Percentiles rank a stretch among this genome's conserved stretches.
phyloP scores from a whole-genome alignment of 2,113 vertebrate genomes.

The Charina bottae region DNA sequence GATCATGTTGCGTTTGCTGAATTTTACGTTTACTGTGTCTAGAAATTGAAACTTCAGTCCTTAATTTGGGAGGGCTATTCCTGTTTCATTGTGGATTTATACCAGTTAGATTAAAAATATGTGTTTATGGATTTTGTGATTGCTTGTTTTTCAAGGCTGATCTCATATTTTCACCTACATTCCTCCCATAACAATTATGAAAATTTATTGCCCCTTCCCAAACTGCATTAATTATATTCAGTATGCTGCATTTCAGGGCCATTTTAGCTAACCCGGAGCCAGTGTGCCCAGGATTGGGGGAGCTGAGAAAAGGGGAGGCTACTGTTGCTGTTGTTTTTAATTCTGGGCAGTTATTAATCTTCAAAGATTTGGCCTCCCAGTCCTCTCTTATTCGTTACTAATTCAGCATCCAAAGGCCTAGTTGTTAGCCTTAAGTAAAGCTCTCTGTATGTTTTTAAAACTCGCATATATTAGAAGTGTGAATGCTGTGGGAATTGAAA shows the following conservation, averaged over 20 bases:
- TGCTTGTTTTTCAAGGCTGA: conserved; percentile 38
- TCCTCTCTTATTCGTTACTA: conserved; percentile 11
- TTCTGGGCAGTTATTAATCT: not conserved
- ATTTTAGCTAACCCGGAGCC: not conserved
- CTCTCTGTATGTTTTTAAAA: not conserved
- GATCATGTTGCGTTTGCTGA: conserved; percentile 12
- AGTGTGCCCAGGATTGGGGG: not conserved
- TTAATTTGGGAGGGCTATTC: conserved; percentile 22
- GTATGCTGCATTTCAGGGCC: not conserved
- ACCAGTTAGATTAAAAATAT: conserved; percentile 51
- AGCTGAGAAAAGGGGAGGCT: not conserved
- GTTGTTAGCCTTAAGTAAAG: not conserved
- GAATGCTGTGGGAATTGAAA: not conserved
- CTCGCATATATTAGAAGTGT: not conserved
- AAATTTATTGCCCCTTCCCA: not conserved
- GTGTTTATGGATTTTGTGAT: conserved; percentile 42
- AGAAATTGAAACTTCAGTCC: not conserved
- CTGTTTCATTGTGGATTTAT: conserved; percentile 28
- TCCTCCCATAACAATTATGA: not conserved
- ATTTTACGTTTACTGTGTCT: conserved; percentile 3
- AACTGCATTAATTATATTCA: not conserved
- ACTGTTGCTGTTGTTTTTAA: not conserved
- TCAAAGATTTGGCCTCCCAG: not conserved
- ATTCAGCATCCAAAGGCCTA: conserved; percentile 12
- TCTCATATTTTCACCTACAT: not conserved